Conservation (phyloP, 2,888 invertebrate species). For the Melinopterus prodromus region DNA sequence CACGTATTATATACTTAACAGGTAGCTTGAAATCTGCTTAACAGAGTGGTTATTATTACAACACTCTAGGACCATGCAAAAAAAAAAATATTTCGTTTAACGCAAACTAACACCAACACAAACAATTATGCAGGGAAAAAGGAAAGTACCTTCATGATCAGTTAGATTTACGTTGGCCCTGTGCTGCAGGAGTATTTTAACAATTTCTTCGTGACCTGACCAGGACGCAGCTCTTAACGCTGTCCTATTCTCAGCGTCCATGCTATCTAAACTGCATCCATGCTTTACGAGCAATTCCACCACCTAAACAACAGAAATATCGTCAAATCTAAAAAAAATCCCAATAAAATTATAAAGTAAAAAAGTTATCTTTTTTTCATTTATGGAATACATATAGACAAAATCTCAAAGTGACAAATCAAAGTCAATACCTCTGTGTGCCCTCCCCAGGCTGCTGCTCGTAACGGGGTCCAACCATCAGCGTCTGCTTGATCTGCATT, state of each 20-base stretch:
- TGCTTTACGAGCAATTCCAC: constrained; percentile 81
- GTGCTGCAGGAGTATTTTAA: constrained; percentile 76
- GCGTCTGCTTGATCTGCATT: constrained; percentile 80
- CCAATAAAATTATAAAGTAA: not conserved
- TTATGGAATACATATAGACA: not conserved
- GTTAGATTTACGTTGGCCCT: constrained; percentile 83
- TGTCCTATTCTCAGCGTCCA: constrained; percentile 88
- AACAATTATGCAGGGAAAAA: not conserved
- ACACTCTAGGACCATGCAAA: too few species aligned
- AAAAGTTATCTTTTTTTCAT: not conserved
- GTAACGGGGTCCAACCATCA: constrained; percentile 90
- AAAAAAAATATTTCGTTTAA: too few species aligned
- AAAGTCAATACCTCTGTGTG: constrained; percentile 74
- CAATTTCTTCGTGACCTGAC: constrained; percentile 91
- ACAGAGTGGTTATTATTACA: too few species aligned
- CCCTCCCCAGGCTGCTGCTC: constrained; percentile 96
- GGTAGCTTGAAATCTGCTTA: too few species aligned
- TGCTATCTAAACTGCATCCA: constrained; percentile 85
- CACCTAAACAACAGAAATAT: constrained; percentile 62
- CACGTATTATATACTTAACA: too few species aligned
- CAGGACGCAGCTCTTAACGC: constrained; percentile 91
- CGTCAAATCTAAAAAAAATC: not conserved
- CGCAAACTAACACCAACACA: not conserved
- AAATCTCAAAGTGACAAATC: not conserved
- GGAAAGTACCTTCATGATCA: constrained; percentile 75